phyloP scores from a whole-genome alignment of 2,797 vertebrate genomes.

The Natrix natrix region DNA sequence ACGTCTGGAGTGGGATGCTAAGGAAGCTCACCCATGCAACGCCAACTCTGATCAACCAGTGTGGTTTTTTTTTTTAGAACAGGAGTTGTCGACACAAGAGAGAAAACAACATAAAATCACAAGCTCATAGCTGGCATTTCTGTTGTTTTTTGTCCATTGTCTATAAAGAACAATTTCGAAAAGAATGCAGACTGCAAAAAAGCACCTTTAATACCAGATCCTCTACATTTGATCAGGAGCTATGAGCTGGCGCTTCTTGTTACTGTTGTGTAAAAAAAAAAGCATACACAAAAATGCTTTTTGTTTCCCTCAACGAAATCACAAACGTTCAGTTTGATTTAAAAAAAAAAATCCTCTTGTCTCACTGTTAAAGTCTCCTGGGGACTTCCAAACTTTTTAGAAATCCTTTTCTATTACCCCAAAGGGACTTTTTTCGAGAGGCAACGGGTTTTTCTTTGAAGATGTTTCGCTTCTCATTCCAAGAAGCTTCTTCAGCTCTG shows the following conservation, averaged over 20 bases:
- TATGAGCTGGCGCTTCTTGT: neutral
- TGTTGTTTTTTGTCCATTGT: neutral
- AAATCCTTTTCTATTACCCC: neutral
- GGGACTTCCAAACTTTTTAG: neutral
- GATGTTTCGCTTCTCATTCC: too few species aligned
- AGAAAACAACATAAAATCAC: neutral
- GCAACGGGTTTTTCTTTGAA: too few species aligned
- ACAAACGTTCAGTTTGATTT: neutral
- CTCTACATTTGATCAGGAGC: neutral
- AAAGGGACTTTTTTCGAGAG: too few species aligned
- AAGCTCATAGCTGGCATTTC: neutral
- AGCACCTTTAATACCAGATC: fast-evolving
- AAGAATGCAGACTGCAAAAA: neutral
- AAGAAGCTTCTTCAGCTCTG: too few species aligned
- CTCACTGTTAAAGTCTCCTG: neutral
- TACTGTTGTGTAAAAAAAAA: too few species aligned
- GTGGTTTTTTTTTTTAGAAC: neutral
- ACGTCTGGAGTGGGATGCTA: neutral
- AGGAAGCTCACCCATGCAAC: neutral
- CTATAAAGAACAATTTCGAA: neutral
- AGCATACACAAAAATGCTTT: too few species aligned
- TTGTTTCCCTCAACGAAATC: neutral
- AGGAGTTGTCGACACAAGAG: neutral
- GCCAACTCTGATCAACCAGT: neutral
- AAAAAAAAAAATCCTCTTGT: neutral